Evolutionary conservation across 2,113 vertebrate species (phyloP).

Genomic region (Phycodurus eques): DNA sequence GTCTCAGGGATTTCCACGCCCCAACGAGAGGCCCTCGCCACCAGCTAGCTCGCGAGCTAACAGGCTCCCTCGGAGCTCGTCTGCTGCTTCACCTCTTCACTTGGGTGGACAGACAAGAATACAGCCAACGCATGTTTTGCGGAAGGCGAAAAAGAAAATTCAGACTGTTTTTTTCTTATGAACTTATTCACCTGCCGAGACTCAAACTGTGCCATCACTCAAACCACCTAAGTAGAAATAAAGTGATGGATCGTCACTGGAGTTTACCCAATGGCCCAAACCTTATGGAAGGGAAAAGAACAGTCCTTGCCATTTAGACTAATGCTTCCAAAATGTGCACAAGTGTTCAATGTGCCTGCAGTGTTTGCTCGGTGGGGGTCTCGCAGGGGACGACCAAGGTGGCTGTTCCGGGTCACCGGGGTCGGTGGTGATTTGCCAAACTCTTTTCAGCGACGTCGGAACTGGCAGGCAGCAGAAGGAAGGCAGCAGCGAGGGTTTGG

Average conservation of each 20-base stretch:
- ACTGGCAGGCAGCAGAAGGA: slow-evolving; percentile 26
- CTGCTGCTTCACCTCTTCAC: too few species aligned
- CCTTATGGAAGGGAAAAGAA: slow-evolving; percentile 61
- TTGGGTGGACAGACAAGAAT: slow-evolving; percentile 18
- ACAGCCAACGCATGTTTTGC: background rate
- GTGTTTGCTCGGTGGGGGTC: slow-evolving; percentile 70
- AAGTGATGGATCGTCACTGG: slow-evolving; percentile 65
- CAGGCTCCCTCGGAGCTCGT: too few species aligned
- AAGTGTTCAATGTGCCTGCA: slow-evolving; percentile 73
- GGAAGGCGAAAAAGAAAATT: slow-evolving; percentile 4
- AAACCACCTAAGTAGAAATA: slow-evolving; percentile 64
- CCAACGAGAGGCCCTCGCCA: too few species aligned
- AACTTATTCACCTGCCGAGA: slow-evolving; percentile 42
- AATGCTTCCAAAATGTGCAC: slow-evolving; percentile 68
- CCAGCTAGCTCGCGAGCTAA: too few species aligned
- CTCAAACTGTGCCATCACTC: slow-evolving; percentile 57
- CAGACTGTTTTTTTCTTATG: slow-evolving; percentile 39
- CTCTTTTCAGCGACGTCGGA: slow-evolving; percentile 61
- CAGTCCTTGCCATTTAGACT: slow-evolving; percentile 68
- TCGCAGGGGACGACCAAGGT: slow-evolving; percentile 51
- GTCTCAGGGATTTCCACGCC: too few species aligned
- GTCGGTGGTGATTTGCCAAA: slow-evolving; percentile 71
- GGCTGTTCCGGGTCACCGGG: slow-evolving; percentile 74
- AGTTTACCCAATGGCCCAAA: slow-evolving; percentile 67
- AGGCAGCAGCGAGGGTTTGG: slow-evolving; percentile 35